Evolutionary conservation across 2,797 vertebrate species (phyloP), one percentile per base, ranked within the genome.

Genomic region (Sebastes hubbsi): DNA sequence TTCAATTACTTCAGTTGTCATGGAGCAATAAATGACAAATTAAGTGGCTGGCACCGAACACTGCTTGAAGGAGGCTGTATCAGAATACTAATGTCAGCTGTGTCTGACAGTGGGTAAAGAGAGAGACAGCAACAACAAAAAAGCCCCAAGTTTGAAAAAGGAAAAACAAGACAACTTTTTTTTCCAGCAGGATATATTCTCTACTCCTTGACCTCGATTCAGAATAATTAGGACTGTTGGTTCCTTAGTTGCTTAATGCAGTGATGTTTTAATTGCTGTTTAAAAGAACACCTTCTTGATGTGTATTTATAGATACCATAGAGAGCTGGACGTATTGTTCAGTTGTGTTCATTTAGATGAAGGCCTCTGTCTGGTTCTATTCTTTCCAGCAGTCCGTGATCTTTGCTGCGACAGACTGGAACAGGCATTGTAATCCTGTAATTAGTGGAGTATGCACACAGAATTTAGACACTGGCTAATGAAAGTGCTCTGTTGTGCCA

Each of bases 1-100:
- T 95, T 95, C 93, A 95, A 95, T 96, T 95, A 96, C 93, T 91
- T 89, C 90, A 94, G 94, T 95, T 95, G 94, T 95, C 95, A 94
- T 93, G 90, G 91, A 93, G 92, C 95, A 95, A 95, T 95, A 95
- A 94, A 95, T 95, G 93, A 94, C 93, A 95, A 95, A 95, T 96
- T 92, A 96, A 94, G 92, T 92, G 92, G 87, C 92, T 93, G 91
- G 91, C 92, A 91, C 89, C 55, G 77, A 91, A 91, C 92, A 86
- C 92, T 88, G 88, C 90, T 91, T 85, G 87, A 86, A 88, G 88
- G 78, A 85, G 86, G 63, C 79, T 83, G 77, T 76, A 80, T 92
- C 89, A 86, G 93, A 94, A 96, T 95, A 93, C 94, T 94, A 95
- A 95, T 95, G 92, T 89, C 81, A 91, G 86, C 90, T 86, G 80